Conservation (phyloP, 1,140 invertebrate species). For the Brachystomella parvula region DNA sequence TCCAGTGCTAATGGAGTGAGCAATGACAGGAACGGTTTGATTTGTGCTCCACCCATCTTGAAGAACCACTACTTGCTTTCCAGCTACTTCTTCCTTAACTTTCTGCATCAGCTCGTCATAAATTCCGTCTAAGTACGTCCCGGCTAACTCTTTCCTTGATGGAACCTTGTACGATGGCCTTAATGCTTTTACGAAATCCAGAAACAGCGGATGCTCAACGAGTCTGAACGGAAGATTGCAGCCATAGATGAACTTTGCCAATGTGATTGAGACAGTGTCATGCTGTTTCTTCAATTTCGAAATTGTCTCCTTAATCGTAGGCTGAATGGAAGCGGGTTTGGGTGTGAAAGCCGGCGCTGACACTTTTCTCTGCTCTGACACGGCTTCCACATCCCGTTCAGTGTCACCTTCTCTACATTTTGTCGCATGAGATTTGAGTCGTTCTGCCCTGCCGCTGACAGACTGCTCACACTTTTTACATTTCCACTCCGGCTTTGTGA, state of each 20-base stretch:
- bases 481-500: too few relatives aligned
- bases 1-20: neutral
- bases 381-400: too few relatives aligned
- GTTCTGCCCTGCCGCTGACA: too few relatives aligned
- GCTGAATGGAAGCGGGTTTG: too few relatives aligned
- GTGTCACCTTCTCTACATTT: too few relatives aligned
- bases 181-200: neutral
- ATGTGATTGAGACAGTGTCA: too few relatives aligned
- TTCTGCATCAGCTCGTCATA: neutral
- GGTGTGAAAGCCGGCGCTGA: too few relatives aligned
- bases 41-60: neutral
- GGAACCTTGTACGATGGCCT: neutral
- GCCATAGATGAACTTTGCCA: neutral
- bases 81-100: neutral
- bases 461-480: too few relatives aligned
- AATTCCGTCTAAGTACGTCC: neutral
- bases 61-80: neutral
- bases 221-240: neutral
- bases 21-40: neutral
- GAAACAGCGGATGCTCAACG: neutral
- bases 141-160: neutral
- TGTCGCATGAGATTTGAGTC: too few relatives aligned
- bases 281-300: too few relatives aligned
- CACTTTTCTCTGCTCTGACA: too few relatives aligned
- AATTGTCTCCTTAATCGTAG: too few relatives aligned